These are phyloP conservation scores for Petrocephalus zakoni DNA, from an alignment of 2,113 vertebrate species.

Conservation along the genomic window DNA sequence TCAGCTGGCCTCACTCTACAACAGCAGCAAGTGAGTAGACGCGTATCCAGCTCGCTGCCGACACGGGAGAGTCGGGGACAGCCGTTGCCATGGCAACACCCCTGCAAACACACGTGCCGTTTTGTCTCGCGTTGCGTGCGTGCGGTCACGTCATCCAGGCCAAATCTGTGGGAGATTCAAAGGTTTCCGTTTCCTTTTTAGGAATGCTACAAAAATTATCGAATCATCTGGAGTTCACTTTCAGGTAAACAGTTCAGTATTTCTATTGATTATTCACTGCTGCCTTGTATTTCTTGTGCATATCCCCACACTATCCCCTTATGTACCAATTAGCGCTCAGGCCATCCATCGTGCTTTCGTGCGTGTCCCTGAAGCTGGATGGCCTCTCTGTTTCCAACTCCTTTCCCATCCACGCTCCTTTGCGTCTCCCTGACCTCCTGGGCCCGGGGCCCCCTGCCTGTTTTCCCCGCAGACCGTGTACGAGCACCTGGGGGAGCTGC, in stretches of 20 bases:
- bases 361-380: neutral
- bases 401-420: neutral
- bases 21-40: conserved; percentile 84
- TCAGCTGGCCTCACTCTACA: conserved; percentile 90
- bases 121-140: neutral
- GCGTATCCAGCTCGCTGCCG: neutral
- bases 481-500: conserved; percentile 88
- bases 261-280: neutral
- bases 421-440: neutral
- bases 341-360: neutral
- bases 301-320: neutral
- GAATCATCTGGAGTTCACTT: conserved; percentile 96
- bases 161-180: neutral
- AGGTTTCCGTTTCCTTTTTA: conserved; percentile 43
- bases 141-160: conserved; percentile 10
- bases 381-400: neutral
- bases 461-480: conserved; percentile 74
- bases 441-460: neutral
- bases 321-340: neutral
- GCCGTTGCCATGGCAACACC: neutral
- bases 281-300: neutral
- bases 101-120: neutral
- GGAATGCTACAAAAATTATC: conserved; percentile 86
- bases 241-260: conserved; percentile 64
- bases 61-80: neutral